Percentiles rank a stretch among this genome's conserved stretches.
These are phyloP conservation scores for Tokudaia muenninki DNA, from an alignment of 2,797 vertebrate genomes.

Conservation along the genomic window DNA sequence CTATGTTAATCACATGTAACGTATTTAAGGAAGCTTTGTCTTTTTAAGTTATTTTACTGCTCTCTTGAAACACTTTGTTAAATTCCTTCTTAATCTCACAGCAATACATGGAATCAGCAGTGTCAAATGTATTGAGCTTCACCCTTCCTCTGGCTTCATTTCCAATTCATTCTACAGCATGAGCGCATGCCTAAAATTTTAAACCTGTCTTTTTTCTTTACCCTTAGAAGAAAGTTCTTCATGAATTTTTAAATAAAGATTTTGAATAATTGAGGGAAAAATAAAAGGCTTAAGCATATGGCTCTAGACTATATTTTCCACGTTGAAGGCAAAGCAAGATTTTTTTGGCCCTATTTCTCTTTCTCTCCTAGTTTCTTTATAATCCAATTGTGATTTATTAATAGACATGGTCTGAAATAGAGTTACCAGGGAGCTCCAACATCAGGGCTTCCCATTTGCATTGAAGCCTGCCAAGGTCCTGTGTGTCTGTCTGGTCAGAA, in stretches of 20 bases:
- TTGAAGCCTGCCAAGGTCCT: not conserved
- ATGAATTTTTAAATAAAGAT: slow-evolving; percentile 79
- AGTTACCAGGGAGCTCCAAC: not conserved
- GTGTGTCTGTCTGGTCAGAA: not conserved
- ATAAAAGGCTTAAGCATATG: slow-evolving; percentile 63
- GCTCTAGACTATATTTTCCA: slow-evolving; percentile 53
- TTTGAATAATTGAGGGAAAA: slow-evolving; percentile 76
- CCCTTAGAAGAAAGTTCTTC: slow-evolving; percentile 71
- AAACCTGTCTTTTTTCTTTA: slow-evolving; percentile 70
- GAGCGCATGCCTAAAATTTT: slow-evolving; percentile 75
- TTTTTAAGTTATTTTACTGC: slow-evolving; percentile 57
- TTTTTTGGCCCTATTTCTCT: not conserved
- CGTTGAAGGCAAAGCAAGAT: slow-evolving; percentile 33
- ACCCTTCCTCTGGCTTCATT: slow-evolving; percentile 63
- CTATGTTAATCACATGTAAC: slow-evolving; percentile 25
- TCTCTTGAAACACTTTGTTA: slow-evolving; percentile 41
- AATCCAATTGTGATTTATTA: slow-evolving; percentile 29
- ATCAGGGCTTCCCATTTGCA: not conserved
- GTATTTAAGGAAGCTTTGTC: slow-evolving; percentile 12
- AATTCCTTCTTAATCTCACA: slow-evolving; percentile 53
- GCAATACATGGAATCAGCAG: not conserved
- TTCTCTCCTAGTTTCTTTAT: not conserved
- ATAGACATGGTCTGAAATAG: not conserved
- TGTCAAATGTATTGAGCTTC: slow-evolving; percentile 49
- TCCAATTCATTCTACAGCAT: slow-evolving; percentile 71